These are phyloP conservation scores for Elaphurus davidianus DNA, from an alignment of 2,113 vertebrate genomes.

Conservation along the genomic window DNA sequence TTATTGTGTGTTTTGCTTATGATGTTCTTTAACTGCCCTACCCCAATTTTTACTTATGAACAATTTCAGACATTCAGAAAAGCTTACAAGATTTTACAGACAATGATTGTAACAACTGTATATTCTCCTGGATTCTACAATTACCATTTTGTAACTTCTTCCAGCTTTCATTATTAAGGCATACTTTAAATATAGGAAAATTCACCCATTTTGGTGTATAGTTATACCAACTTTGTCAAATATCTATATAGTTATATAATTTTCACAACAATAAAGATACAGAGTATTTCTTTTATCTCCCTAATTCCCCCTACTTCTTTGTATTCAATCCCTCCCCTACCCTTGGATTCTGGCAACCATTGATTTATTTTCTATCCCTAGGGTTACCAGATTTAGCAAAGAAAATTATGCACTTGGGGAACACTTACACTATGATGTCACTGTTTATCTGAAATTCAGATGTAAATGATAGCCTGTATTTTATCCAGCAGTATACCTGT, in stretches of 20 bases:
- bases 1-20: not conserved
- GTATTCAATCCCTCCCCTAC: not conserved
- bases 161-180: not conserved
- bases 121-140: not conserved
- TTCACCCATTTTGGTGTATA: not conserved
- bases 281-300: not conserved
- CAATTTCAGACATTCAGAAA: not conserved
- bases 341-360: not conserved
- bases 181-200: not conserved
- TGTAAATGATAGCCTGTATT: not conserved
- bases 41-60: not conserved
- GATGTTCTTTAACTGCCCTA: not conserved
- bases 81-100: not conserved
- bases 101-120: not conserved
- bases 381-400: not conserved
- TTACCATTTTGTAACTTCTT: not conserved
- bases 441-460: not conserved
- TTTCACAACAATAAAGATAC: not conserved
- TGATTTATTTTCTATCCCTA: not conserved
- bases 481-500: not conserved
- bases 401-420: not conserved
- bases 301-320: not conserved
- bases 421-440: not conserved
- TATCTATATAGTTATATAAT: not conserved
- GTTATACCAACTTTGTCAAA: not conserved